A percentile compares a stretch with the other conserved stretches of the same genome.
Evolutionary conservation across 2,113 vertebrate species (phyloP).

Genomic region (Actinemys pallida): DNA sequence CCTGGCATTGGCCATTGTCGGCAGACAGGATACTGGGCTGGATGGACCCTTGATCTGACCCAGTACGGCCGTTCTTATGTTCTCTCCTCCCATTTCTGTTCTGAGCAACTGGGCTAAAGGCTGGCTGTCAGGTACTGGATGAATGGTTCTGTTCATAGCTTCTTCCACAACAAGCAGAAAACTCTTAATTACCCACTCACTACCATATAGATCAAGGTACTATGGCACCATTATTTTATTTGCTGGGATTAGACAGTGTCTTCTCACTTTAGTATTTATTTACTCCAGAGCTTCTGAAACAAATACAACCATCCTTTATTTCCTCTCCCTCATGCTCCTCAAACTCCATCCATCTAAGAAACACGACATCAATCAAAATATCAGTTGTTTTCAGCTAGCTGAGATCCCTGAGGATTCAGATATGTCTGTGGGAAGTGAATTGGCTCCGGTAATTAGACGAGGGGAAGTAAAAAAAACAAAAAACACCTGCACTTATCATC

Average conservation of each 20-base stretch:
- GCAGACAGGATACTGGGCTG: too few species aligned
- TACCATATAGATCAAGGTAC: background rate
- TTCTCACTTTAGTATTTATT: background rate
- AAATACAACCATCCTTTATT: background rate
- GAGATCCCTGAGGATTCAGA: background rate
- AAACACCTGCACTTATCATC: background rate
- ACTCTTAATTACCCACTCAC: background rate
- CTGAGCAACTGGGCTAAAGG: background rate
- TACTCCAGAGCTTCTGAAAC: background rate
- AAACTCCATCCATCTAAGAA: background rate
- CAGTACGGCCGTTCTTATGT: too few species aligned
- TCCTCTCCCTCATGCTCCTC: background rate
- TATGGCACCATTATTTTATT: background rate
- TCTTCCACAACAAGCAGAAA: background rate
- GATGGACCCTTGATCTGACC: too few species aligned
- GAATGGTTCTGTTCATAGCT: background rate
- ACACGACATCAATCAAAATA: background rate
- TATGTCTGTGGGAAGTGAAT: background rate
- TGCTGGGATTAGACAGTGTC: background rate
- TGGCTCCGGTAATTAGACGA: conserved; percentile 1
- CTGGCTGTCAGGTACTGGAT: background rate
- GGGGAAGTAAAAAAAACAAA: background rate
- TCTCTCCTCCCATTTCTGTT: background rate
- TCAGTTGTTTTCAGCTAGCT: background rate
- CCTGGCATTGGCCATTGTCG: too few species aligned